Percentiles rank a stretch among this genome's conserved stretches.
These are phyloP conservation scores for Strix uralensis DNA, from an alignment of 2,113 vertebrate genomes.

Conservation along the genomic window DNA sequence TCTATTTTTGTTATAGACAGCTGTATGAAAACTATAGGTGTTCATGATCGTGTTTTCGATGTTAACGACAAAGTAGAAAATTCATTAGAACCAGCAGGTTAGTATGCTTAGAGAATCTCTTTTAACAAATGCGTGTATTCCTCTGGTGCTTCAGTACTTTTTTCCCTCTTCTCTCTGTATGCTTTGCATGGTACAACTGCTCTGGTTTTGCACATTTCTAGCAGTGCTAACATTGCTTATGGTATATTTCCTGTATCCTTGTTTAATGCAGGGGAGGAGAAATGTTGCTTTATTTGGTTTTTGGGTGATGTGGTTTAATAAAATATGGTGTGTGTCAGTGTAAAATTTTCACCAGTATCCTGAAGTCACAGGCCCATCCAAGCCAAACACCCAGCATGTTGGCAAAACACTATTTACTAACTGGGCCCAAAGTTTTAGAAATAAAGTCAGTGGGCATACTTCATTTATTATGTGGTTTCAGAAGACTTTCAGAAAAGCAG, in stretches of 20 bases:
- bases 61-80: conserved; percentile 99
- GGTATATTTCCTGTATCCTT: conserved; percentile 45
- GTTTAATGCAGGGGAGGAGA: conserved; percentile 58
- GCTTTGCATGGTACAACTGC: conserved; percentile 67
- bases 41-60: conserved; percentile 99
- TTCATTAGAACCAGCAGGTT: conserved; percentile 99
- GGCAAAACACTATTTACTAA: conserved; percentile 19
- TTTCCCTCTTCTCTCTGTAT: conserved; percentile 72
- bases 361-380: conserved; percentile 3
- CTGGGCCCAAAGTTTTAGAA: neutral
- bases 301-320: conserved; percentile 20
- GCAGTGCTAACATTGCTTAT: conserved; percentile 56
- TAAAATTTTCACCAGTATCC: conserved; percentile 2
- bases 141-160: conserved; percentile 71
- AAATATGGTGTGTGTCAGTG: neutral
- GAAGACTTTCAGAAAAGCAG: neutral
- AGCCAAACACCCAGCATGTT: neutral
- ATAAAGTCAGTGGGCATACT: neutral
- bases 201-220: conserved; percentile 67
- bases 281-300: neutral
- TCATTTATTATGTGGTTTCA: neutral
- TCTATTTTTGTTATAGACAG: conserved; percentile 98
- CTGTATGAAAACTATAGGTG: conserved; percentile 99
- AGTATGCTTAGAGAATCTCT: conserved; percentile 94
- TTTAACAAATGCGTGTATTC: conserved; percentile 81